Evolutionary conservation across 2,113 vertebrate genomes (phyloP), one percentile per base, ranked within the genome.

Genomic region (Arizona elegans): DNA sequence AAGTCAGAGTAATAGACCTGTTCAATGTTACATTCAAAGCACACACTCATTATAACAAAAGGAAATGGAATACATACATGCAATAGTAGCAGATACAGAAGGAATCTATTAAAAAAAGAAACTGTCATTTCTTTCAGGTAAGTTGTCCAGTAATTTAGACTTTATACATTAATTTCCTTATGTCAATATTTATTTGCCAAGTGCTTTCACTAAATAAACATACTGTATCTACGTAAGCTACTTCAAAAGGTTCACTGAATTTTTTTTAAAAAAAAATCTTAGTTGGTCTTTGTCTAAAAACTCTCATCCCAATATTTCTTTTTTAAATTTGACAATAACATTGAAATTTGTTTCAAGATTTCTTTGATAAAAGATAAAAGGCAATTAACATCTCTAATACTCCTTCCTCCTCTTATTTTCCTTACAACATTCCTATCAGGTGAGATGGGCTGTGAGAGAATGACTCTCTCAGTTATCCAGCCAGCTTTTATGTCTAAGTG

Each of bases 1-100:
- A 96, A 94, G 96, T 94, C 91, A 94, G 94, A 94, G 52, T 21
- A 52, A 52, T 87, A 93, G 93, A 50, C 21, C 47, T 87, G n/a
- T 50, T 56, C 88, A 90, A 52, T 21, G 21, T 7, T 91, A 21
- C 54, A 94, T 43, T 90, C 93, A 92, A 93, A 93, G 91, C 91
- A 88, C 33, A 92, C 65, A 62, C 50, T 50, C 24, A 86, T 17
- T 86, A 43, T 90, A 87, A 93, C 33, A 56, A 93, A 92, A 62
- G 15, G 50, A 90, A 92, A 19, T 38, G 24, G 5, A 70, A 70
- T 8, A 24, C 1, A 90, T 87, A 62, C 55, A 88, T 24, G 26
- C 94, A 15, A 50, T 58, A 92, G 75, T 23, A 47, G 13, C 91
- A 95, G 58, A 92, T 21, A 11, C 0, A 90, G 92, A 47, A 95